Evolutionary conservation across 2,797 vertebrate species (phyloP).

Genomic region (Oreortyx pictus): DNA sequence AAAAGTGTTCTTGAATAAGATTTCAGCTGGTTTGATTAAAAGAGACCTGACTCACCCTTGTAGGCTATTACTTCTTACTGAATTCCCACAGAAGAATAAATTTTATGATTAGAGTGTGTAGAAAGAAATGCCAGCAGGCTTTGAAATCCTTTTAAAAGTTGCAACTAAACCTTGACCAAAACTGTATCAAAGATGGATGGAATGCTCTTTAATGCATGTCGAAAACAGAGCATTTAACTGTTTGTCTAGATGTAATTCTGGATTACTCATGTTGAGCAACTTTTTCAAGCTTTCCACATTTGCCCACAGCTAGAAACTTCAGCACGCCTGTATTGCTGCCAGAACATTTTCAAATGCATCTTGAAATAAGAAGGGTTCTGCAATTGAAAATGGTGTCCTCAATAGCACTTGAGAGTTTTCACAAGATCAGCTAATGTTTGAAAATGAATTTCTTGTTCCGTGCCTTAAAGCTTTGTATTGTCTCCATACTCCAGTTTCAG

Average conservation of each 20-base stretch:
- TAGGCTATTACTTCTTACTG: neutral
- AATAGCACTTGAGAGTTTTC: conserved; percentile 2
- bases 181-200: neutral
- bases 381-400: conserved; percentile 5
- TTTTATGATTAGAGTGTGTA: neutral
- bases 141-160: neutral
- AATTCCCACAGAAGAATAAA: neutral
- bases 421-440: conserved; percentile 2
- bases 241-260: conserved; percentile 61
- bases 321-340: conserved; percentile 56
- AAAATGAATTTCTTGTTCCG: neutral
- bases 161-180: conserved; percentile 38
- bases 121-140: neutral
- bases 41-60: neutral
- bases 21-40: conserved; percentile 5
- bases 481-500: neutral
- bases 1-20: neutral
- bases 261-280: conserved; percentile 56
- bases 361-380: conserved; percentile 46
- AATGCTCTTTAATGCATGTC: conserved; percentile 58
- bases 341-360: conserved; percentile 60
- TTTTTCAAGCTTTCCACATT: conserved; percentile 64
- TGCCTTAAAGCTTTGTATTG: neutral
- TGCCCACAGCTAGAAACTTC: conserved; percentile 59
- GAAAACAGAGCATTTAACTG: conserved; percentile 46